phyloP scores from a whole-genome alignment of 2,113 vertebrate genomes.

The Macaca nemestrina region DNA sequence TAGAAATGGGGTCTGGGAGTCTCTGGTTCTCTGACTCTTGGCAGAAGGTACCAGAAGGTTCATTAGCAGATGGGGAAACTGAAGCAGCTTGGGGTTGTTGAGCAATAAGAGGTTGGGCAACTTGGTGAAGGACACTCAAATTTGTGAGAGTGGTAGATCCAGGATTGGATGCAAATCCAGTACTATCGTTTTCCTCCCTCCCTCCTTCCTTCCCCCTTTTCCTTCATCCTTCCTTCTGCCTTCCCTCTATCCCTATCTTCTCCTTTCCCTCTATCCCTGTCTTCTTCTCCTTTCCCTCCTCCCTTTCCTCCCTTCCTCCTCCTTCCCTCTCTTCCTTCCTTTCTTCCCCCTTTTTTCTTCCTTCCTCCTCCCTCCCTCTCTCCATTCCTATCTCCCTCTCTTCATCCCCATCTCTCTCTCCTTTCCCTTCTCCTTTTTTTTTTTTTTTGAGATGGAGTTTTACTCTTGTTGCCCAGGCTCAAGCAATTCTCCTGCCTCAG shows the following conservation, averaged over 20 bases:
- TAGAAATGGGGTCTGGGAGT: neutral
- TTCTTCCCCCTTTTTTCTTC: too few relatives aligned
- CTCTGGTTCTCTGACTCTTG: neutral
- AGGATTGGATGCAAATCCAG: neutral
- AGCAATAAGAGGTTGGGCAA: neutral
- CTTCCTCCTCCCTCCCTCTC: too few relatives aligned
- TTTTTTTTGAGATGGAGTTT: too few relatives aligned
- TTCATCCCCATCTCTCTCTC: neutral
- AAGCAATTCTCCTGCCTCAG: too few relatives aligned
- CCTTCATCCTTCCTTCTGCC: too few relatives aligned
- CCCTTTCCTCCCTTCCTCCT: neutral
- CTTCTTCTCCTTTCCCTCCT: neutral
- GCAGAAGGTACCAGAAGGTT: neutral
- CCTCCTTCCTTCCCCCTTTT: neutral
- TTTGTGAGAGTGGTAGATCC: neutral
- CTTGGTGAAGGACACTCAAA: neutral
- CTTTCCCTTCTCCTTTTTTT: too few relatives aligned
- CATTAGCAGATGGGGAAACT: neutral
- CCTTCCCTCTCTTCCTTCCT: neutral
- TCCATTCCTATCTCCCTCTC: neutral
- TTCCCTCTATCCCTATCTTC: too few relatives aligned
- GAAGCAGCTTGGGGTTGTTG: neutral
- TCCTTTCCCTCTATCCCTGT: too few relatives aligned
- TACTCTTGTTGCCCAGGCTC: too few relatives aligned
- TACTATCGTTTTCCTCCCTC: neutral